Evolutionary conservation across 2,797 vertebrate species (phyloP), one percentile per base, ranked within the genome.

Genomic region (Botia almorhae): DNA sequence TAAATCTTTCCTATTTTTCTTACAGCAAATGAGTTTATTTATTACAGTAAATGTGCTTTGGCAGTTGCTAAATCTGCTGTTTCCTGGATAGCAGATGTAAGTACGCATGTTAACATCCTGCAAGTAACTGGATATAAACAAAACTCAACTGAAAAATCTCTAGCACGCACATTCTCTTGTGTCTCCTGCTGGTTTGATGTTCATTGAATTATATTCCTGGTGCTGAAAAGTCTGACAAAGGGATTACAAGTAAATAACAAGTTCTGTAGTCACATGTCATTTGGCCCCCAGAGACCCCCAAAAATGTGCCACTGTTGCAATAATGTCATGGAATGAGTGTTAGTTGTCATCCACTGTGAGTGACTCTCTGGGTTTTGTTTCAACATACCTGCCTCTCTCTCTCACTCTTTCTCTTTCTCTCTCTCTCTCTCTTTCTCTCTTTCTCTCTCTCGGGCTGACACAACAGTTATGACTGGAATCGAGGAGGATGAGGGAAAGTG

Each of bases 321-420:
- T 8, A 67, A 56, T 70, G 46, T 76, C 60, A 14, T 46, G 80
- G 89, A 85, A 91, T 90, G 88, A 82, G 21, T 2, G 79, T 85
- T 77, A 90, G 90, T 88, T 87, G 85, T 83, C 85, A 83, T 69
- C 80, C 74, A 88, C 82, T 85, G 77, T 85, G 61, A 80, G 67
- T 60, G 23, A 26, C 82, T 71, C 72, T 61, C 67, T 60, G 82
- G 85, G 87, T 86, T 87, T 85, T 84, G 82, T 78, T 83, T 86
- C 87, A 87, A 88, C 86, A 90, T 88, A 86, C 85, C 74, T 78
- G 78, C 64, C 78, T 81, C 86, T 88, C 23, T 26, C 23, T 26
- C 23, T 26, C 23, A 1, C 23, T 26, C 23, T 26, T 2, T 26
- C 23, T 26, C 23, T 26, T 2, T 1, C 23, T 26, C 23, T 1